These are phyloP conservation scores for Goniozus legneri DNA, from an alignment of 1,140 invertebrate genomes.

Conservation along the genomic window DNA sequence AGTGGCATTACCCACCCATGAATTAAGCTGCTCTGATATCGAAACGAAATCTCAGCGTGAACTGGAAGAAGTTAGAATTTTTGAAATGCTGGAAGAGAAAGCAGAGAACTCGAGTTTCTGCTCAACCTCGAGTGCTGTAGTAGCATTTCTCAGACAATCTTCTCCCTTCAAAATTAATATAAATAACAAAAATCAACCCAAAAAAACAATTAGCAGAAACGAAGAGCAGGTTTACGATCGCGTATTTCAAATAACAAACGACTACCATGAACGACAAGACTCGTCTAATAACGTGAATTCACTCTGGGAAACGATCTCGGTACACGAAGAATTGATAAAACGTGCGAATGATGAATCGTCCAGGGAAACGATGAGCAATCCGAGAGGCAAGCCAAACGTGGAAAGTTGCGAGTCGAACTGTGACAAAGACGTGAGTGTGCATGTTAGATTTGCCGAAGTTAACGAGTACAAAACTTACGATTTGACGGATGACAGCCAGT, in stretches of 20 bases:
- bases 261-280: too few species aligned
- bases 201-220: too few species aligned
- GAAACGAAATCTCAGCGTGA: constrained; percentile 53
- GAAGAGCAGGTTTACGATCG: too few species aligned
- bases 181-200: too few species aligned
- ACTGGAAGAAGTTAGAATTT: constrained; percentile 62
- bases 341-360: too few species aligned
- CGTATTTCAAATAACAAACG: too few species aligned
- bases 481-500: constrained; percentile 36
- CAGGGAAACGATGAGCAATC: too few species aligned
- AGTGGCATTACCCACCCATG: constrained; percentile 38
- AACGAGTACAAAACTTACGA: constrained; percentile 50
- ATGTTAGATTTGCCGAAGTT: constrained; percentile 49
- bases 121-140: constrained; percentile 65
- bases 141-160: constrained; percentile 56
- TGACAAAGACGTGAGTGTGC: constrained; percentile 32
- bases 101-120: constrained; percentile 68
- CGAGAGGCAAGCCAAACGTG: too few species aligned
- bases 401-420: constrained; percentile 7
- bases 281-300: too few species aligned
- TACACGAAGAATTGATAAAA: too few species aligned
- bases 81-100: constrained; percentile 70
- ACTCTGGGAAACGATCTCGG: too few species aligned
- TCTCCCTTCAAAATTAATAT: constrained; percentile 53
- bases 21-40: constrained; percentile 46